phyloP scores from a whole-genome alignment of 2,113 vertebrate species.

The Melanotaenia duboulayi region DNA sequence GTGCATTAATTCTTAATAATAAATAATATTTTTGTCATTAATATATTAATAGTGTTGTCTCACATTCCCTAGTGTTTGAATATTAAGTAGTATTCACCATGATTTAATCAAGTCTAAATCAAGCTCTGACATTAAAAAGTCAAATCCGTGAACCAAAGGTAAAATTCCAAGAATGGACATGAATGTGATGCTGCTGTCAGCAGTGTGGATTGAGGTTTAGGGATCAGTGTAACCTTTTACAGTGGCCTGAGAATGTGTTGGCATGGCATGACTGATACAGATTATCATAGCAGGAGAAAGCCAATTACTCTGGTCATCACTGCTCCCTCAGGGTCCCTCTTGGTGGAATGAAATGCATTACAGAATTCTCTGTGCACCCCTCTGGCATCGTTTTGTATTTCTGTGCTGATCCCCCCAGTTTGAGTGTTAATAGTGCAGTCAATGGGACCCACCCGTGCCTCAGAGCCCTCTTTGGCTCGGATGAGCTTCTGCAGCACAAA shows the following conservation, averaged over 20 bases:
- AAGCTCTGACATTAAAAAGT: not conserved
- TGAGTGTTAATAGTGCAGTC: constrained; percentile 73
- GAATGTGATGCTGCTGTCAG: constrained; percentile 37
- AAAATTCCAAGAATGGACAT: constrained; percentile 11
- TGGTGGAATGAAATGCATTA: constrained; percentile 73
- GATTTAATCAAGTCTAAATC: too few species aligned
- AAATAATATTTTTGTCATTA: not conserved
- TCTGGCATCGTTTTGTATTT: constrained; percentile 67
- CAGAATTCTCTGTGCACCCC: constrained; percentile 57
- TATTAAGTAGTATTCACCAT: too few species aligned
- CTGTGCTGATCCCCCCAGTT: constrained; percentile 62
- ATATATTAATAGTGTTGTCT: not conserved
- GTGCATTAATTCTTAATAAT: not conserved
- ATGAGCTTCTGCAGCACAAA: constrained; percentile 73
- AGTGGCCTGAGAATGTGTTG: constrained; percentile 66
- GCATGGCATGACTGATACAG: constrained; percentile 76
- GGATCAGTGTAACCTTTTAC: constrained; percentile 70
- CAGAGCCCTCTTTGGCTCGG: constrained; percentile 59
- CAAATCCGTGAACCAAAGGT: constrained; percentile 6
- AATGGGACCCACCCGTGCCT: constrained; percentile 69
- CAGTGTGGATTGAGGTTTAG: constrained; percentile 37
- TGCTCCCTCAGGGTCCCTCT: constrained; percentile 64
- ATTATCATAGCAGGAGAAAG: constrained; percentile 79
- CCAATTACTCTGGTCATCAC: constrained; percentile 80
- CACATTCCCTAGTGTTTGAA: too few species aligned